A percentile compares a stretch with the other conserved stretches of the same genome.
These are phyloP conservation scores for Clarias batrachus DNA, from an alignment of 2,113 vertebrate species.

Conservation along the genomic window DNA sequence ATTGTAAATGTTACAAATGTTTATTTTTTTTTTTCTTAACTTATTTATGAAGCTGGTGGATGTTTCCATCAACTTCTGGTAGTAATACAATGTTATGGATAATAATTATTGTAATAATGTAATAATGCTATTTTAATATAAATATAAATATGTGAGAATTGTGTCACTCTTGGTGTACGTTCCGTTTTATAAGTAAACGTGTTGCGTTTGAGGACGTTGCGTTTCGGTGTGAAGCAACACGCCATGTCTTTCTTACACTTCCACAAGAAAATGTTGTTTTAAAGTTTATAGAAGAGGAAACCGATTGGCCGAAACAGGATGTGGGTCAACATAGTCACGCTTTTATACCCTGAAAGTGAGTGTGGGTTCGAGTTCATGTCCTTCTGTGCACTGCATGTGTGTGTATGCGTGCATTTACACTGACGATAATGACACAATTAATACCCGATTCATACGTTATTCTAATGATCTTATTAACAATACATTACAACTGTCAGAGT, in stretches of 20 bases:
- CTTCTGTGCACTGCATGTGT: not conserved
- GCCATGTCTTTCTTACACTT: not conserved
- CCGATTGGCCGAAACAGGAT: slow-evolving; percentile 34
- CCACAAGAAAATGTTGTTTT: not conserved
- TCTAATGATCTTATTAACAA: not conserved
- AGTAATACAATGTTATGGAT: slow-evolving; percentile 72
- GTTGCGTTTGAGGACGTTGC: not conserved
- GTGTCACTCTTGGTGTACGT: not conserved
- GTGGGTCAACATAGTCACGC: not conserved
- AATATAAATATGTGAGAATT: slow-evolving; percentile 64
- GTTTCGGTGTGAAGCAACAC: not conserved
- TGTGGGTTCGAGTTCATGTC: not conserved
- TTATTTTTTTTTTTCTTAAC: slow-evolving; percentile 72
- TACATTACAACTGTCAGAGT: not conserved
- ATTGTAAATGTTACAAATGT: slow-evolving; percentile 53
- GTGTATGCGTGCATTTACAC: not conserved
- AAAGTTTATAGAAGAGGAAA: slow-evolving; percentile 11
- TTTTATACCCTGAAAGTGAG: slow-evolving; percentile 21
- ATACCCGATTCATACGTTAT: not conserved
- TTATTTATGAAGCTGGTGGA: slow-evolving; percentile 68
- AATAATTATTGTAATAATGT: slow-evolving; percentile 66
- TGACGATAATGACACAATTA: not conserved
- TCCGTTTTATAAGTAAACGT: slow-evolving; percentile 10
- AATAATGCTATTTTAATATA: slow-evolving; percentile 78
- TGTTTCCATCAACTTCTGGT: slow-evolving; percentile 61